These are phyloP conservation scores for Bimastos eiseni DNA, from an alignment of 2,888 invertebrate genomes.

Conservation along the genomic window DNA sequence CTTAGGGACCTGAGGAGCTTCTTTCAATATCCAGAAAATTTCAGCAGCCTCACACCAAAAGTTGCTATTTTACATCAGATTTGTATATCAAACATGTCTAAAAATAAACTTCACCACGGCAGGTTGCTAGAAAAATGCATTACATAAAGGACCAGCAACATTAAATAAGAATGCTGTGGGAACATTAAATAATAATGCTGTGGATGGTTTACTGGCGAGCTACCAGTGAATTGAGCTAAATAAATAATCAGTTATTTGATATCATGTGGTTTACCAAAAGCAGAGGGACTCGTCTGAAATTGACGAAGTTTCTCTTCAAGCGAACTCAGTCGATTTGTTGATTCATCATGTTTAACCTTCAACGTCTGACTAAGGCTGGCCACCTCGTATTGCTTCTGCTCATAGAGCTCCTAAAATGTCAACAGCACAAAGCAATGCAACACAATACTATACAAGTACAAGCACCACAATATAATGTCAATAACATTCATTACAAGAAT, in stretches of 20 bases:
- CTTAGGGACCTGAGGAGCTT: too few relatives aligned
- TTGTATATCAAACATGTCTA: too few relatives aligned
- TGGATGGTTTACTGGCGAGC: not conserved
- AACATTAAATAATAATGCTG: too few relatives aligned
- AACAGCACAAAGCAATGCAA: not conserved
- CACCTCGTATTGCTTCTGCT: slow-evolving; percentile 66
- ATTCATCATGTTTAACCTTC: slow-evolving; percentile 79
- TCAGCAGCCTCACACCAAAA: too few relatives aligned
- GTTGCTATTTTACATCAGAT: too few relatives aligned
- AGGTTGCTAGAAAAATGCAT: too few relatives aligned
- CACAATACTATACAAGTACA: not conserved
- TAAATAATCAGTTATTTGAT: not conserved
- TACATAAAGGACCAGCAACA: too few relatives aligned
- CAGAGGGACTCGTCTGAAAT: not conserved
- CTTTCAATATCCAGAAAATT: too few relatives aligned
- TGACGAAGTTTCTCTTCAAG: slow-evolving; percentile 70
- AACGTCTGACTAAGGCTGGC: slow-evolving; percentile 76
- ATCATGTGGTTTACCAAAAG: not conserved
- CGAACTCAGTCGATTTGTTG: slow-evolving; percentile 71
- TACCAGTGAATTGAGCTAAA: not conserved
- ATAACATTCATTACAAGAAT: not conserved
- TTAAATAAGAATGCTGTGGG: too few relatives aligned
- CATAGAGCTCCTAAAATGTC: slow-evolving; percentile 30
- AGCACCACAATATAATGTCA: too few relatives aligned
- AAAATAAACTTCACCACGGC: too few relatives aligned